Evolutionary conservation across 2,113 vertebrate species (phyloP).

Genomic region (Litocranius walleri): DNA sequence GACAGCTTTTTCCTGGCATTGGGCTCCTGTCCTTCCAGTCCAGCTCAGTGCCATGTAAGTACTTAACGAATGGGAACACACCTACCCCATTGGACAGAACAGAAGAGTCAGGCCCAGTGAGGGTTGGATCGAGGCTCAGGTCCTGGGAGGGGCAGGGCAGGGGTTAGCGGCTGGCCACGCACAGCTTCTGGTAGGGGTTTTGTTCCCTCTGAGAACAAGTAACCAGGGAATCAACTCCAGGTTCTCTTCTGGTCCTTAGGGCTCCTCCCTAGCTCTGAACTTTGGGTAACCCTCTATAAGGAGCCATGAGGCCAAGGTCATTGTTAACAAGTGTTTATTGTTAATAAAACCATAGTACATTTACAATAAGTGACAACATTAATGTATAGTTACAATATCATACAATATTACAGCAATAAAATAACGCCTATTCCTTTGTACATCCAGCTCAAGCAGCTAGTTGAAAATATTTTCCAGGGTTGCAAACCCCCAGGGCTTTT

Average conservation of each 20-base stretch:
- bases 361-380: slow-evolving; percentile 81
- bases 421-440: slow-evolving; percentile 77
- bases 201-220: background rate
- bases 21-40: background rate
- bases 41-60: too few relatives aligned
- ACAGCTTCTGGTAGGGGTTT: background rate
- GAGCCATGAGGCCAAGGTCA: background rate
- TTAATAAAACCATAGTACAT: slow-evolving; percentile 85
- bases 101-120: background rate
- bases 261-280: background rate
- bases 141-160: background rate
- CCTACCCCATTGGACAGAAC: background rate
- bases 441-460: slow-evolving; percentile 78
- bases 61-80: background rate
- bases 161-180: background rate
- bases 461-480: slow-evolving; percentile 79
- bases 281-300: background rate
- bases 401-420: slow-evolving; percentile 83
- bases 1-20: background rate
- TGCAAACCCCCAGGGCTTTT: slow-evolving; percentile 64
- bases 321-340: slow-evolving; percentile 79
- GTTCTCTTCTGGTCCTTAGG: background rate
- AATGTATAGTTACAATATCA: slow-evolving; percentile 83
- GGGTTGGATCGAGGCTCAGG: background rate
- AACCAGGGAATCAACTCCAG: background rate